Evolutionary conservation across 53 echinoderm and acorn worm genomes (phyloP), one percentile per base, ranked within the genome.

Genomic region (Apostichopus leukothele): DNA sequence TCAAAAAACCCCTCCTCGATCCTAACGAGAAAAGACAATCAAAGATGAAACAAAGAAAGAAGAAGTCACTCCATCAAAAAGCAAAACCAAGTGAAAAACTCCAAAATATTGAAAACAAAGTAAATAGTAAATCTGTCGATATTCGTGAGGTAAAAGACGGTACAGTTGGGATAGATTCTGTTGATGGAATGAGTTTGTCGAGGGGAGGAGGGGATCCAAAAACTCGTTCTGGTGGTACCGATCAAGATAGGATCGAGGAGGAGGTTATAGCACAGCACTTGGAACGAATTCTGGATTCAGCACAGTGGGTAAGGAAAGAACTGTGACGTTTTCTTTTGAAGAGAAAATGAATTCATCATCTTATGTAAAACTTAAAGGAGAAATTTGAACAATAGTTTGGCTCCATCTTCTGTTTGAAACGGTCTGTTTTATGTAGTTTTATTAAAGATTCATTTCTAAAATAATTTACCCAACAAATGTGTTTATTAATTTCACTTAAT

Each of bases 161-260:
- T 11, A 63, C 11, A 63, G 63, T 63, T 63, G 16, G 63, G 12
- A 23, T 60, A 20, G 83, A 83, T 53, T 9, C 6, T 21, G 22
- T 66, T 9, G 26, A 61, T 84, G 84, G 84, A 84, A 14, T 27
- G 57, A 84, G 60, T 20, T 13, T 84, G 4, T 60, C 26, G 21
- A 18, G 39, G 60, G 66, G 5, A 8, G 27, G n/a, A 16, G 84
- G 59, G 23, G 26, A 6, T 23, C 14, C n/a, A 21, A 20, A 84
- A 18, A 60, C 26, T 13, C 57, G 27, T 5, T 8, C 57, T 66
- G 9, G 27, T 53, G 66, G 60, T 21, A 66, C 52, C 10, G 84
- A 84, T 84, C 19, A 59, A 4, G 84, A 84, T 84, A 84, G 84
- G 66, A 84, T 84, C 60, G 84, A 84, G 66, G 84, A 84, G 84